Evolutionary conservation across 2,888 invertebrate genomes (phyloP).

Genomic region (Antheraea assamensis): DNA sequence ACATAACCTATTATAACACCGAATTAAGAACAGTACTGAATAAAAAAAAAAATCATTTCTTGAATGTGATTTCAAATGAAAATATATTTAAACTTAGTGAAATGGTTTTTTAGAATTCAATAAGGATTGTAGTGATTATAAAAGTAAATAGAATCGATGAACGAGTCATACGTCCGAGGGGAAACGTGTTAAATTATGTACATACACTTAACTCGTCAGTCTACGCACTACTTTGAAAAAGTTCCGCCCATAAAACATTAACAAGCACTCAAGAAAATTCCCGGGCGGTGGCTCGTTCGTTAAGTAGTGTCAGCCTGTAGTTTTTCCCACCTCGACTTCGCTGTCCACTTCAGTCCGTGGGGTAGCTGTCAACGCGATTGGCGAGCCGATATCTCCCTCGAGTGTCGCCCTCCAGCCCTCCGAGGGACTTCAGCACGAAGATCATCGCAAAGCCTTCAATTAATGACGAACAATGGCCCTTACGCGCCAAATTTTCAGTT

Average conservation of each 20-base stretch:
- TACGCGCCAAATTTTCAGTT: conserved; percentile 75
- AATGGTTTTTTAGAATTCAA: conserved; percentile 23
- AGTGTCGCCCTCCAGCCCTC: conserved; percentile 65
- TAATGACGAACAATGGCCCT: conserved; percentile 75
- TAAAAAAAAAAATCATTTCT: too few relatives aligned
- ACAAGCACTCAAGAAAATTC: conserved; percentile 82
- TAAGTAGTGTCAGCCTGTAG: conserved; percentile 80
- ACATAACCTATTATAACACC: background rate
- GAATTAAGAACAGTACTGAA: background rate
- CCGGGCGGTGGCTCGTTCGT: conserved; percentile 74
- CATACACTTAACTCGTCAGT: conserved; percentile 79
- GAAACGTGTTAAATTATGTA: conserved; percentile 79
- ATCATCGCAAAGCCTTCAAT: conserved; percentile 79
- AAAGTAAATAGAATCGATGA: conserved; percentile 53
- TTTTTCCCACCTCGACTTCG: conserved; percentile 77
- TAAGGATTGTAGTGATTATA: conserved; percentile 42
- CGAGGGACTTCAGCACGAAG: conserved; percentile 61
- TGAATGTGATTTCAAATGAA: background rate
- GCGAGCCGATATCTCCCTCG: conserved; percentile 76
- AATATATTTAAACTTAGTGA: background rate
- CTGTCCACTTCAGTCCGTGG: conserved; percentile 66
- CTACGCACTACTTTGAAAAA: conserved; percentile 78
- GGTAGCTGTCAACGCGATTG: conserved; percentile 79
- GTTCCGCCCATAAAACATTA: conserved; percentile 82
- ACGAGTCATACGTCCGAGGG: conserved; percentile 59